phyloP scores from a whole-genome alignment of 2,113 vertebrate species.

The Butastur rufipennis region DNA sequence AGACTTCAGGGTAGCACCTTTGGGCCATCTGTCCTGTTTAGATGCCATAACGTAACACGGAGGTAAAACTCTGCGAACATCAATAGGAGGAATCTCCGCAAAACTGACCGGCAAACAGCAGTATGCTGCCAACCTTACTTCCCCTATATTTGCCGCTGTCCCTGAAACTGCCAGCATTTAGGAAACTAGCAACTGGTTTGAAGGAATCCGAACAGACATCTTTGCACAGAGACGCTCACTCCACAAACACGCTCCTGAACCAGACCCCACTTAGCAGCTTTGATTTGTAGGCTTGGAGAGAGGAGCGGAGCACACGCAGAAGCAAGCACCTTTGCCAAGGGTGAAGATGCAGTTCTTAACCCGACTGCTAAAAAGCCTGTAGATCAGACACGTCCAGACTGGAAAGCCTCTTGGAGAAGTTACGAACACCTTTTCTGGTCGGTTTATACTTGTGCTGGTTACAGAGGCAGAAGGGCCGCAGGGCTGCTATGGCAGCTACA shows the following conservation, averaged over 20 bases:
- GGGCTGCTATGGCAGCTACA: constrained; percentile 51
- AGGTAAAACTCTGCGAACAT: fast-evolving
- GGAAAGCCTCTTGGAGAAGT: not conserved
- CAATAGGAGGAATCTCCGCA: not conserved
- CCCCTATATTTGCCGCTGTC: not conserved
- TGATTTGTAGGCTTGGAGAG: not conserved
- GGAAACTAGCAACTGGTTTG: fast-evolving
- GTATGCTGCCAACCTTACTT: not conserved
- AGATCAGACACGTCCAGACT: not conserved
- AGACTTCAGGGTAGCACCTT: not conserved
- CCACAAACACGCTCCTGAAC: not conserved
- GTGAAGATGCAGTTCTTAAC: not conserved
- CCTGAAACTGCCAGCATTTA: not conserved
- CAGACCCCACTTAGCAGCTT: not conserved
- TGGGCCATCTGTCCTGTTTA: not conserved
- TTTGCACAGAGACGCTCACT: not conserved
- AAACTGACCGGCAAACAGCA: not conserved
- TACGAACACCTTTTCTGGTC: not conserved
- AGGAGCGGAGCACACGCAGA: not conserved
- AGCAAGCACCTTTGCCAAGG: not conserved
- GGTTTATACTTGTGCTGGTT: not conserved
- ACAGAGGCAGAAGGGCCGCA: not conserved
- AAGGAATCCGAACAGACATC: not conserved
- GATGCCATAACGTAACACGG: not conserved
- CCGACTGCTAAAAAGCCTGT: not conserved